phyloP scores from a whole-genome alignment of 2,888 invertebrate species.

The Diarsia dahlii region DNA sequence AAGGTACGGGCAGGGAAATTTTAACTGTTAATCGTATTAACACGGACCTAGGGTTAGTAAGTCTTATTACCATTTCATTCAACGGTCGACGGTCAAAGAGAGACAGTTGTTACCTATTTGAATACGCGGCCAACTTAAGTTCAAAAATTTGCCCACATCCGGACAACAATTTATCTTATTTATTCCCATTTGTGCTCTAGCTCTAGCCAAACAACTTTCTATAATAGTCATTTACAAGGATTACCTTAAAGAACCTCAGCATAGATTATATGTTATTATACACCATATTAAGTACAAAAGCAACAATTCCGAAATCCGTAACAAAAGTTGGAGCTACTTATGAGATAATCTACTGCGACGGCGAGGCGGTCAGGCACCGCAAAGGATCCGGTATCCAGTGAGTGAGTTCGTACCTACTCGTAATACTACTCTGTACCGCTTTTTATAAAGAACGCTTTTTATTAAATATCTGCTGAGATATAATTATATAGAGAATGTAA shows the following conservation, averaged over 20 bases:
- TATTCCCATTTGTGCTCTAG: not conserved
- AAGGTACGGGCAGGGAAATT: not conserved
- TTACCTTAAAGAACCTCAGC: too few species aligned
- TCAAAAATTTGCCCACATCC: not conserved
- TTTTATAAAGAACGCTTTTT: conserved; percentile 30
- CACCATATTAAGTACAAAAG: conserved; percentile 6
- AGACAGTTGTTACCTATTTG: not conserved
- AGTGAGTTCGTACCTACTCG: too few species aligned
- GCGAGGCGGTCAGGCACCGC: conserved; percentile 21
- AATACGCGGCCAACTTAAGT: not conserved
- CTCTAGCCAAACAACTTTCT: too few species aligned
- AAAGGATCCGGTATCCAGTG: conserved; percentile 14
- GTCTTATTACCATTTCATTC: not conserved
- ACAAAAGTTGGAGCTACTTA: conserved; percentile 50
- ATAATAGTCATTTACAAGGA: not conserved
- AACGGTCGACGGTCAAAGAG: not conserved
- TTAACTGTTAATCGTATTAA: not conserved
- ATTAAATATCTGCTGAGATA: conserved; percentile 2
- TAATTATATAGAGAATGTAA: not conserved
- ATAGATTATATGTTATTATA: too few species aligned
- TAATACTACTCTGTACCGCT: conserved; percentile 18
- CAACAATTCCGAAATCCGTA: conserved; percentile 18
- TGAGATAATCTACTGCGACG: conserved; percentile 29
- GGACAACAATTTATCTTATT: not conserved
- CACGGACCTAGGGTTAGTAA: not conserved